Conservation (phyloP, 2,113 vertebrate genomes). For the Chionomys nivalis region DNA sequence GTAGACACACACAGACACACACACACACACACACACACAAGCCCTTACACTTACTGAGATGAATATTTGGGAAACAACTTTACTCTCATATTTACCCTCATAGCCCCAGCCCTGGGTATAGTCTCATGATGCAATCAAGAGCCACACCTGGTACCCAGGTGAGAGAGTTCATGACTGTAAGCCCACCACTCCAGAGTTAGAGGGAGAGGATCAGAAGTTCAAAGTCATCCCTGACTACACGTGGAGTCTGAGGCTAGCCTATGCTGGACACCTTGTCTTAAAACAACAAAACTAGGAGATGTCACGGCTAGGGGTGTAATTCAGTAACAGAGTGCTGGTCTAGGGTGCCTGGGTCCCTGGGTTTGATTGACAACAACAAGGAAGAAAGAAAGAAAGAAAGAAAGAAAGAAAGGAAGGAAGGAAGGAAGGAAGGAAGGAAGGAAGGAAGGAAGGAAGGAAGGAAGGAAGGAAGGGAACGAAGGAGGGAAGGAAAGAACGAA, state of each 20-base stretch:
- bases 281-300: not conserved
- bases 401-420: rapidly evolving
- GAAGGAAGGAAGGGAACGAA: not conserved
- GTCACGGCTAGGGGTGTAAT: not conserved
- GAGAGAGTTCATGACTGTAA: not conserved
- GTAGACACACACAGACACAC: not conserved
- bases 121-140: not conserved
- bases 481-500: too few relatives aligned
- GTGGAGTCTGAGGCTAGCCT: not conserved
- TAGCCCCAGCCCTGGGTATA: not conserved
- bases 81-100: not conserved
- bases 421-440: not conserved
- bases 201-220: not conserved
- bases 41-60: not conserved
- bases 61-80: not conserved
- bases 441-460: not conserved
- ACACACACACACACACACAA: not conserved
- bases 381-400: too few relatives aligned
- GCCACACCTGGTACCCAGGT: not conserved
- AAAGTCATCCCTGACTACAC: not conserved
- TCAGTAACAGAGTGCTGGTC: not conserved
- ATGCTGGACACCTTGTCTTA: not conserved
- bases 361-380: not conserved
- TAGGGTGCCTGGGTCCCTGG: not conserved
- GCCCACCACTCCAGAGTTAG: not conserved